A percentile compares a stretch with the other conserved stretches of the same genome.
Conservation (phyloP, 2,113 vertebrate genomes). For the Centropus unirufus region DNA sequence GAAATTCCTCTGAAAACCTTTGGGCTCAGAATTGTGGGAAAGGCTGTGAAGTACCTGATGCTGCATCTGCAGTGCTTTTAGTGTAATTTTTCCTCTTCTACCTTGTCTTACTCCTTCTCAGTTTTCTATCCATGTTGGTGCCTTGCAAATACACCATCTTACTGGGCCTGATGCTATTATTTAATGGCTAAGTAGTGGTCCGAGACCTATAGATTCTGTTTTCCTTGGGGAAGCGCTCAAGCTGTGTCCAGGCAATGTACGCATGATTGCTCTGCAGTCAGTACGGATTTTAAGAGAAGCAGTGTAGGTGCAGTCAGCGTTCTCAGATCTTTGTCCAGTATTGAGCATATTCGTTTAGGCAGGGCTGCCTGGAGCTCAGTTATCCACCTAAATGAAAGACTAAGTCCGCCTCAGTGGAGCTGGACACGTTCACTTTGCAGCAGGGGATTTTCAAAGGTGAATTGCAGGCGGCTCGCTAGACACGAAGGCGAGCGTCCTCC, state of each 20-base stretch:
- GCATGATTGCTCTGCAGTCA: not conserved
- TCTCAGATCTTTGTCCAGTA: not conserved
- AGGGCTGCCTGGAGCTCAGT: not conserved
- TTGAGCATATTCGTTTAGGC: not conserved
- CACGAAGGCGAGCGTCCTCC: not conserved
- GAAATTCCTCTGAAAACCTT: not conserved
- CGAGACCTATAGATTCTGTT: not conserved
- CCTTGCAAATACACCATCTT: not conserved
- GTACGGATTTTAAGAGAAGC: not conserved
- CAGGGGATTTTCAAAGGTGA: not conserved
- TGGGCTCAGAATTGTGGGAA: not conserved
- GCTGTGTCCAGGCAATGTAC: not conserved
- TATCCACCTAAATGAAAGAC: not conserved
- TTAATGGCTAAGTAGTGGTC: not conserved
- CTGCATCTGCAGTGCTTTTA: not conserved
- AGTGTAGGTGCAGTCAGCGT: not conserved
- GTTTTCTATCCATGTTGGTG: rapidly evolving
- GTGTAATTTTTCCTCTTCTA: not conserved
- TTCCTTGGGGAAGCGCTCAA: not conserved
- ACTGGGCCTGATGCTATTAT: not conserved
- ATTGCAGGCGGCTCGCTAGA: not conserved
- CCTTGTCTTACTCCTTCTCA: not conserved
- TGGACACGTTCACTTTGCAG: not conserved
- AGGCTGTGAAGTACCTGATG: not conserved
- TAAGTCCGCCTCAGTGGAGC: not conserved